These are phyloP conservation scores for Okamejei kenojei DNA, from an alignment of 2,797 vertebrate genomes.

Conservation along the genomic window DNA sequence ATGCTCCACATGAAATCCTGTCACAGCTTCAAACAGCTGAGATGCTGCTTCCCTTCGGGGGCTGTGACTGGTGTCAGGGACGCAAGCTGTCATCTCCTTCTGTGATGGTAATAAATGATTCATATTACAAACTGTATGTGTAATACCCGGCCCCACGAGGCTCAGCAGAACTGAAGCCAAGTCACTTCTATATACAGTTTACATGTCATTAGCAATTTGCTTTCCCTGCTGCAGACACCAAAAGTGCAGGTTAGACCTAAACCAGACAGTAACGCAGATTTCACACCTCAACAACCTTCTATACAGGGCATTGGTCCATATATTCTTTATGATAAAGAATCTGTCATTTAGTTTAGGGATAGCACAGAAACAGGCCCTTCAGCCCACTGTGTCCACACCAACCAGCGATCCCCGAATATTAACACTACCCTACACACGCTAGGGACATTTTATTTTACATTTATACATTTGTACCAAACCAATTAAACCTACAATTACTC, in stretches of 20 bases:
- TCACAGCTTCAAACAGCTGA: slow-evolving; percentile 36
- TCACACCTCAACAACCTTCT: slow-evolving; percentile 56
- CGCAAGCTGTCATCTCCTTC: slow-evolving; percentile 58
- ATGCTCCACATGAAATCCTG: slow-evolving; percentile 9
- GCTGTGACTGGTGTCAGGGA: slow-evolving; percentile 52
- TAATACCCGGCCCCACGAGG: slow-evolving; percentile 41
- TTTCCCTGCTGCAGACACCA: slow-evolving; percentile 39
- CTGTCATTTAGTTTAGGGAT: background rate
- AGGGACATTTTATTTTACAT: too few relatives aligned
- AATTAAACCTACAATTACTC: too few relatives aligned
- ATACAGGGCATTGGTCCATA: background rate
- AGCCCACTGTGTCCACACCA: too few relatives aligned
- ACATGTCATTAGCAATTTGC: slow-evolving; percentile 40
- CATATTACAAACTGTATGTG: slow-evolving; percentile 44
- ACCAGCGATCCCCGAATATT: too few relatives aligned
- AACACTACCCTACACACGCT: too few relatives aligned
- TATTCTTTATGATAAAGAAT: background rate
- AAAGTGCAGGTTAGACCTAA: slow-evolving; percentile 46
- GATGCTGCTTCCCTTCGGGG: slow-evolving; percentile 42
- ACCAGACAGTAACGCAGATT: slow-evolving; percentile 53
- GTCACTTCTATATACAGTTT: slow-evolving; percentile 39
- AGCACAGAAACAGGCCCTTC: too few relatives aligned
- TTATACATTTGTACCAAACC: too few relatives aligned
- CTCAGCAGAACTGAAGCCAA: slow-evolving; percentile 40
- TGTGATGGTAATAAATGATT: slow-evolving; percentile 59